These are phyloP conservation scores for Orthosia cruda DNA, from an alignment of 2,888 invertebrate species.

Conservation along the genomic window DNA sequence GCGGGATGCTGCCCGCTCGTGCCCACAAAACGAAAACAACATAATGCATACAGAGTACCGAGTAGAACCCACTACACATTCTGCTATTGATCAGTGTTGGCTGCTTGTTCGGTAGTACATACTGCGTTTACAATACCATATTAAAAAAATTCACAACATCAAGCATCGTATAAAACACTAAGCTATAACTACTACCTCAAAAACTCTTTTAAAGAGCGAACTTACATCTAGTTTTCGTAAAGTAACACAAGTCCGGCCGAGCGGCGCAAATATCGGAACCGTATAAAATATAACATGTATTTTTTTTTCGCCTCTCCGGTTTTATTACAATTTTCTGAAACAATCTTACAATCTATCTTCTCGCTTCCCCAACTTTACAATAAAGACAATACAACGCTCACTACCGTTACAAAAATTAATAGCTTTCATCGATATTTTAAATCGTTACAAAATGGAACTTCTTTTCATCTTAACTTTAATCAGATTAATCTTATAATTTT, in stretches of 20 bases:
- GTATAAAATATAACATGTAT: constrained; percentile 91
- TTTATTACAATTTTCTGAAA: constrained; percentile 92
- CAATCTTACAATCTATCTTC: constrained; percentile 86
- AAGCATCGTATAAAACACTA: constrained; percentile 92
- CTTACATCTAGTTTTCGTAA: constrained; percentile 90
- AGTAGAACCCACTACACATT: constrained; percentile 89
- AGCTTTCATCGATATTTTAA: constrained; percentile 83
- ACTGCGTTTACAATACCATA: constrained; percentile 82
- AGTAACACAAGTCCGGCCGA: constrained; percentile 85
- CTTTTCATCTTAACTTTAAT: constrained; percentile 80
- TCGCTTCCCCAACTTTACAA: constrained; percentile 88
- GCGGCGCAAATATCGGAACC: constrained; percentile 84
- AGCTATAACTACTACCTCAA: constrained; percentile 91
- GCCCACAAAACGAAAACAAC: constrained; percentile 78
- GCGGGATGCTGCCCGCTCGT: constrained; percentile 81
- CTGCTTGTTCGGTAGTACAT: constrained; percentile 84
- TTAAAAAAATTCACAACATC: constrained; percentile 91
- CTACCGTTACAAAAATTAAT: constrained; percentile 87
- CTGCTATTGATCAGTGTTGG: constrained; percentile 87
- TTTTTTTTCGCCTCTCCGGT: constrained; percentile 85
- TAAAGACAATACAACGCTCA: constrained; percentile 91
- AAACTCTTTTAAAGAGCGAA: constrained; percentile 91
- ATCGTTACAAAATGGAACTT: constrained; percentile 89
- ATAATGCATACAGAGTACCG: constrained; percentile 72
- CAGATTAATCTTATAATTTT: constrained; percentile 82